Base-by-base conservation (phyloP, 1,140 invertebrate species). In the Temnothorax nylanderi region DNA sequence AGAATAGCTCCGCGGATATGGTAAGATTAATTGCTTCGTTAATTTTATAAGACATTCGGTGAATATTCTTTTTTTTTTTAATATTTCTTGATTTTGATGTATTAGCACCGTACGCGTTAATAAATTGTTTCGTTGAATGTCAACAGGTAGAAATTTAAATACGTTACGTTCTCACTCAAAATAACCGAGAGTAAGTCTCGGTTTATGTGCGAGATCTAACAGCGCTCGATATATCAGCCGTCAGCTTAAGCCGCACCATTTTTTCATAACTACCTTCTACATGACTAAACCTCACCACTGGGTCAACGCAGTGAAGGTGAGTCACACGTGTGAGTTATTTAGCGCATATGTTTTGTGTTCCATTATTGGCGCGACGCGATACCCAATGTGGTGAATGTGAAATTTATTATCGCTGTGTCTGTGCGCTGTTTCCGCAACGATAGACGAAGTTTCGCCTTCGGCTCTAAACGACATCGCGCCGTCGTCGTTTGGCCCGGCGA, bases 281-380 rank as follows among this genome's bases (percentile, higher is more conserved):
- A 60, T 75, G 67, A 60, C 54, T 82, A 82, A 74, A 75, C 56
- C 18, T 49, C 51, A 58, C 37, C 54, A 60, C 18, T 84, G 54
- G 67, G 67, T 84, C 80, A 84, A 75, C 18, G 26, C 54, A 21
- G 41, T 58, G 67, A 82, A 82, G 54, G 41, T 84, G 54, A 84
- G 54, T 62, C 80, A 75, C 26, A n/a, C 16, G 26, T 26, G 11
- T 41, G 41, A 75, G 69, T 47, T 84, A 84, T 84, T 84, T 84
- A 75, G 69, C 8, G 44, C 56, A 44, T 18, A 72, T 37, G 47
- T 56, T 60, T 84, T 56, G 47, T 58, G 47, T 58, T 56, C 54
- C n/a, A 21, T 60, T 84, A 84, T 62, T 74, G n/a, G 8, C 74
- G 54, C 18, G 34, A 80, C 7, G 47, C n/a, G 47, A 54, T 75